Percentiles rank a stretch among this genome's conserved stretches.
Conservation (phyloP, 2,797 vertebrate genomes). For the Smutsia gigantea region DNA sequence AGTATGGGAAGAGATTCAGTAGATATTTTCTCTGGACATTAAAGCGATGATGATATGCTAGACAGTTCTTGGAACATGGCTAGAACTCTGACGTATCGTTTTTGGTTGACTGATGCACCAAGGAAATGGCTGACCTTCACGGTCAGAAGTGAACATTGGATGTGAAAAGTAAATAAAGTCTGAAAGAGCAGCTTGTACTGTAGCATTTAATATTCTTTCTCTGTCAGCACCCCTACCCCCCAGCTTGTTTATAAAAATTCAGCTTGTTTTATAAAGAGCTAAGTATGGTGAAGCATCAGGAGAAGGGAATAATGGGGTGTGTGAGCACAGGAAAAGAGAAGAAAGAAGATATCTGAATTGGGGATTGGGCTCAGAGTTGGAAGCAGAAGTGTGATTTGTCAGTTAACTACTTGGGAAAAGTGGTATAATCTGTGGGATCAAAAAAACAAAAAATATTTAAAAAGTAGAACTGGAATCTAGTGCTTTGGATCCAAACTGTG, state of each 20-base stretch:
- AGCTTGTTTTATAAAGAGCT: not conserved
- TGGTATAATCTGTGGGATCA: not conserved
- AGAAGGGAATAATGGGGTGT: not conserved
- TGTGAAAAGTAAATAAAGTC: conserved; percentile 62
- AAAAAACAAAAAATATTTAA: not conserved
- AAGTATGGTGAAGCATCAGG: not conserved
- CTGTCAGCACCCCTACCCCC: not conserved
- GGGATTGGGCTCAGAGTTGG: not conserved
- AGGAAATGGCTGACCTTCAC: conserved; percentile 49
- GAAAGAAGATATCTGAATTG: not conserved
- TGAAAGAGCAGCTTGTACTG: conserved; percentile 43
- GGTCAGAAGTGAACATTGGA: conserved; percentile 35
- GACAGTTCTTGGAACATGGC: conserved; percentile 28
- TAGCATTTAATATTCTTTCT: conserved; percentile 20
- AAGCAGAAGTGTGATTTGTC: not conserved
- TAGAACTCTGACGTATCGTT: conserved; percentile 46
- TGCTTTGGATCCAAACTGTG: not conserved
- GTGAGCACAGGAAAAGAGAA: not conserved
- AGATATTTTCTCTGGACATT: conserved; percentile 46
- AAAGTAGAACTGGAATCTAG: not conserved
- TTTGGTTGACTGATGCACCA: conserved; percentile 49
- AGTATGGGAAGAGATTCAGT: not conserved
- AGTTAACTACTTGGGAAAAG: not conserved
- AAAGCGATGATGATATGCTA: conserved; percentile 9
- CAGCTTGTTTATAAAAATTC: too few relatives aligned